A percentile compares a stretch with the other conserved stretches of the same genome.
Evolutionary conservation across 2,113 vertebrate species (phyloP).

Genomic region (Illadopsis cleaveri): DNA sequence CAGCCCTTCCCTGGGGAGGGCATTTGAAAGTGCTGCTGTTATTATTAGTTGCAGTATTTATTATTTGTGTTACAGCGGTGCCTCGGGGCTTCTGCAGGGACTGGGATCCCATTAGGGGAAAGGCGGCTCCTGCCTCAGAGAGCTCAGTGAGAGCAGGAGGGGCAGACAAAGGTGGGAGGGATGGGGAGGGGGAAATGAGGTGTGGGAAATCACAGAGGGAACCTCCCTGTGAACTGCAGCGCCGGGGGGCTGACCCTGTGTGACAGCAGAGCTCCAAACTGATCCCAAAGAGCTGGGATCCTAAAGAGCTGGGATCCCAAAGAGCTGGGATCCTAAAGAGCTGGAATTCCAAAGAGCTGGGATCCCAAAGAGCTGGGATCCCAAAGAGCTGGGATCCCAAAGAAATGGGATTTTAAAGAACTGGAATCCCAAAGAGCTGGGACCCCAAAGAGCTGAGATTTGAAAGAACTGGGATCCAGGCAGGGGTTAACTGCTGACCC

Average conservation of each 20-base stretch:
- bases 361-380: background rate
- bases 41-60: too few relatives aligned
- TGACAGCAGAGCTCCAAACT: background rate
- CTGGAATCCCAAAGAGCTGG: too few relatives aligned
- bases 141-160: background rate
- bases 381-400: background rate
- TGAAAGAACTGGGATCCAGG: too few relatives aligned
- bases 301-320: background rate
- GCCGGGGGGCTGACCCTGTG: background rate
- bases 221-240: background rate
- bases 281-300: background rate
- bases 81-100: conserved; percentile 13
- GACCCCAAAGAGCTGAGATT: too few relatives aligned
- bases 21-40: too few relatives aligned
- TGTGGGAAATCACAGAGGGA: background rate
- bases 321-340: too few relatives aligned
- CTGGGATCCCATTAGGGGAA: background rate
- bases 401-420: rapidly evolving
- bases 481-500: too few relatives aligned
- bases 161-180: background rate
- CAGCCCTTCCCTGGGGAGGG: too few relatives aligned
- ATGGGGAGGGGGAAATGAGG: background rate
- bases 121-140: background rate
- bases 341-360: background rate
- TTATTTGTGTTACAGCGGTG: background rate